Base-by-base conservation (phyloP, 2,888 invertebrate species). In the Rhagium mordax region DNA sequence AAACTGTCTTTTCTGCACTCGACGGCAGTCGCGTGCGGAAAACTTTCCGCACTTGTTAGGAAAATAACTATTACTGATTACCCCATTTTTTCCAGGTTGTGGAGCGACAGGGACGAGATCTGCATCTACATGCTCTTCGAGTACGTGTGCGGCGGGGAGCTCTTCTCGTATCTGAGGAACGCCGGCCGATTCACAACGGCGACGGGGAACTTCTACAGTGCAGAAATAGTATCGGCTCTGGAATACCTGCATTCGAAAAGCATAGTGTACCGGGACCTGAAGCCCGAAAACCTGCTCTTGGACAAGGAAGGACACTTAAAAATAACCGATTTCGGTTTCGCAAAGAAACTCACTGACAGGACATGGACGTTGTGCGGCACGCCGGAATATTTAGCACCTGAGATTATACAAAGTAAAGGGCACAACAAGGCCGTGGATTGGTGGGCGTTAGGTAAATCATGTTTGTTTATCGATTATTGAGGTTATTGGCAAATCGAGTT, bases 371-470 rank as follows among this genome's bases (percentile, higher is more conserved):
- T 98, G 59, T 98, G 98, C 86, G 98, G 98, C 0, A 99, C 99
- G 0, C 98, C 98, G 0, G 98, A 99, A 88, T 99, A 99, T 88
- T 90, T 99, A 77, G 98, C 99, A 57, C 97, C 97, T 13, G 98
- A 98, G 89, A 98, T 98, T 79, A 98, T 98, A 81, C 98, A 97
- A 87, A 97, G 97, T 82, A 98, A 98, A 90, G 99, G 99, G 47
- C 98, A 99, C 89, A 98, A 98, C 86, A 97, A 96, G 87, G 98
- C 98, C 6, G 98, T 99, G 0, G 99, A 99, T 87, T 99, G 98
- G 98, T 99, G 98, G 98, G 98, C 98, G 18, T 90, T 99, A 84
- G 98, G 95, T 95, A 87, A 88, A 89, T 83, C 68, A 51, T 33
- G 55, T 10, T 55, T 29, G 67, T 55, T 61, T 51, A 55, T 47